Evolutionary conservation across 2,113 vertebrate species (phyloP), one percentile per base, ranked within the genome.

Genomic region (Dipodomys stephensi): DNA sequence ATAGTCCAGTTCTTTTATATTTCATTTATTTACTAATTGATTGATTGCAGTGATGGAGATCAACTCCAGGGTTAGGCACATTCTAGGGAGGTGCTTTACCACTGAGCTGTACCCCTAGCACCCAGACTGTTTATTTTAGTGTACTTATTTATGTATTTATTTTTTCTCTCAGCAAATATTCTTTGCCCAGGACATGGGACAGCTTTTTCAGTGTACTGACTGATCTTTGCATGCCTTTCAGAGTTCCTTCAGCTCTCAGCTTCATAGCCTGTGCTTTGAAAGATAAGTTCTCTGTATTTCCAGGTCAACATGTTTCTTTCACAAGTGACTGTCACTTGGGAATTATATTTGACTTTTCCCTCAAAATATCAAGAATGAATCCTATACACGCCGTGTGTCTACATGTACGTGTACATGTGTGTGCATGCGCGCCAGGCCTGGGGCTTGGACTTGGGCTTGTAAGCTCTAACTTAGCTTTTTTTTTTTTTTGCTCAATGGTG

Each of bases 221-320:
- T 28, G 60, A 81, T 77, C 49, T 57, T 53, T 85, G 23, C 72
- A 0, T 91, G 74, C 32, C 12, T 2, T 71, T 88, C 69, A 67
- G 49, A 69, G 32, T 30, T 87, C 11, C 49, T 53, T 53, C 49
- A 53, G 49, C 49, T 53, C 9, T 83, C 46, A 49, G 49, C 25
- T 20, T 2, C 35, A 73, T 10, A 90, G 64, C 67, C 44, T 90
- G 15, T 57, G 20, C 76, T 87, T 49, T 32, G 30, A 39, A 67
- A 32, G 68, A 19, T 93, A 73, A 19, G 23, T 62, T 90, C 60
- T 91, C 60, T 62, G 39, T 64, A 86, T 93, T 86, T 69, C 92
- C 13, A 89, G 57, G 30, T 64, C 3, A 67, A 13, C 1, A 2
- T 53, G 46, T 85, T 77, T 85, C 16, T 71, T 16, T 67, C 49